Evolutionary conservation across 2,888 invertebrate species (phyloP).

Genomic region (Mystacides longicornis): DNA sequence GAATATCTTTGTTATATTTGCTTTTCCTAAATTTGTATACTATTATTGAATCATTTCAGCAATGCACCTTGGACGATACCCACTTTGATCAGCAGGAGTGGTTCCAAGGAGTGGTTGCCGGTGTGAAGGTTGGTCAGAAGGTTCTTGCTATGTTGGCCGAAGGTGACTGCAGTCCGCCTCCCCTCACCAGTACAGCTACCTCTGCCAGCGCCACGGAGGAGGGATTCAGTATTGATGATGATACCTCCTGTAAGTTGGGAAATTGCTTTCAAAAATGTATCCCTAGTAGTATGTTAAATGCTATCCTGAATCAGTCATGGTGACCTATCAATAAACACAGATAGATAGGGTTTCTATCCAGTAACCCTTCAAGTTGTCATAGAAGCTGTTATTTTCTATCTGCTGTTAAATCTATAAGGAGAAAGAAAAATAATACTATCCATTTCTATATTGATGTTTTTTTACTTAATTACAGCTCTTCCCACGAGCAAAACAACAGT

Average conservation of each 20-base stretch:
- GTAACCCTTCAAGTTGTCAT: too few relatives aligned
- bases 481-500: background rate
- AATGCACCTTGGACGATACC: conserved; percentile 30
- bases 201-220: conserved; percentile 31
- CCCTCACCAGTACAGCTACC: conserved; percentile 13
- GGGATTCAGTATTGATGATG: conserved; percentile 46
- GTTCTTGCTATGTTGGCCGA: conserved; percentile 34
- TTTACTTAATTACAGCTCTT: background rate
- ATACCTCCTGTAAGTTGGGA: conserved; percentile 36
- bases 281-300: too few relatives aligned
- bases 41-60: conserved; percentile 27
- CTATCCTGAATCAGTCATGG: too few relatives aligned
- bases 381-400: too few relatives aligned
- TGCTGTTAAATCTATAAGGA: too few relatives aligned
- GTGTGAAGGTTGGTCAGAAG: conserved; percentile 39
- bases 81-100: conserved; percentile 37
- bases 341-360: too few relatives aligned
- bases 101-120: conserved; percentile 38
- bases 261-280: background rate
- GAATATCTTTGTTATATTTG: background rate
- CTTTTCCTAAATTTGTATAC: background rate
- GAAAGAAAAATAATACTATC: too few relatives aligned
- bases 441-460: too few relatives aligned
- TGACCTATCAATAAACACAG: too few relatives aligned
- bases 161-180: conserved; percentile 16